Evolutionary conservation across 2,888 invertebrate species (phyloP), one percentile per base, ranked within the genome.

Genomic region (Hirtodrosophila trivittata): DNA sequence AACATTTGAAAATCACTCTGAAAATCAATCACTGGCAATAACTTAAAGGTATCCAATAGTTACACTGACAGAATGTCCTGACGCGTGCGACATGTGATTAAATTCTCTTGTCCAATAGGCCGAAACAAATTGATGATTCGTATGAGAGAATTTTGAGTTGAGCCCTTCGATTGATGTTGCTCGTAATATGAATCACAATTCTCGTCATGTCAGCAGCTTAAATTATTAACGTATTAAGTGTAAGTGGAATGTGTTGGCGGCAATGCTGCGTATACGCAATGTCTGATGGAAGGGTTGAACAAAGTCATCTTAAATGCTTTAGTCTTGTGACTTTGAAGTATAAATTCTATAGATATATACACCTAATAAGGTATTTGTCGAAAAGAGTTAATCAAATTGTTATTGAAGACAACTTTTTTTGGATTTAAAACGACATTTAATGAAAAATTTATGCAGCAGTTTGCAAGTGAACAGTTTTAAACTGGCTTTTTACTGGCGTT

Each of bases 11-110:
- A 38, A 30, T 37, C 46, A 73, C 51, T 55, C 25, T 21, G 3
- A 7, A 30, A 63, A 77, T 80, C 83, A 80, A 78, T 78, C 77
- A 80, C 30, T 39, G 66, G 60, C 72, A 41, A 62, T 62, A 59
- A 65, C 62, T 63, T 37, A 28, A 45, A 72, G 75, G 82, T 77
- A 72, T 56, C 66, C 69, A 63, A 52, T 52, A 51, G 67, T 39
- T 55, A 75, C 77, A 21, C 6, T 38, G 39, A 3, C 45, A 30
- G n/a, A n/a, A n/a, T n/a, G n/a, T 12, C 14, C 18, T 54, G 50
- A 42, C 52, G 18, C 18, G 3, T 21, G 18, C 18, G 45, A 63
- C 18, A 37, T 71, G 37, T 66, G 71, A 74, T 71, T 57, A 66
- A 60, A 68, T 68, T 64, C 52, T 30, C 58, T 74, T 42, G 52